Evolutionary conservation across 2,113 vertebrate genomes (phyloP).

Genomic region (Camelus dromedarius): DNA sequence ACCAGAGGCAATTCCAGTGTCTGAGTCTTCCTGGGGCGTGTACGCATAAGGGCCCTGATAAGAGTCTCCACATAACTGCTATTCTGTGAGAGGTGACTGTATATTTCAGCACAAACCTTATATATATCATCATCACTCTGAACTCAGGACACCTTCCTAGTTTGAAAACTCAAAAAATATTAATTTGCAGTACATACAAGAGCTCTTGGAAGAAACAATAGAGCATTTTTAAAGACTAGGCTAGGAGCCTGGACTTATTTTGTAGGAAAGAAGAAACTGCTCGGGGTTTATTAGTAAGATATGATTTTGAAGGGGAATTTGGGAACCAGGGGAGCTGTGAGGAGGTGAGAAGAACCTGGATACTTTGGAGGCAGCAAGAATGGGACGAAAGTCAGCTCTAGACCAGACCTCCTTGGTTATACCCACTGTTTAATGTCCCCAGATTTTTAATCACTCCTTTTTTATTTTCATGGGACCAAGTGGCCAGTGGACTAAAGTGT

Average conservation of each 20-base stretch:
- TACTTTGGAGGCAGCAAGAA: neutral
- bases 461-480: neutral
- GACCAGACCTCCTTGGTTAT: neutral
- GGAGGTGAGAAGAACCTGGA: neutral
- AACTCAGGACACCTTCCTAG: neutral
- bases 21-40: neutral
- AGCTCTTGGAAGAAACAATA: neutral
- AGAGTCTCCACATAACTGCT: neutral
- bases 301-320: neutral
- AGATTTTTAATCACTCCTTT: neutral
- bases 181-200: neutral
- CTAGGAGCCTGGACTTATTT: neutral
- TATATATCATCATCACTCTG: neutral
- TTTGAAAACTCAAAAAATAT: neutral
- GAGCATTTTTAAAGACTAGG: neutral
- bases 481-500: neutral
- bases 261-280: neutral
- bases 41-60: neutral
- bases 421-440: neutral
- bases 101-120: neutral
- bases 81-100: neutral
- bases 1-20: neutral
- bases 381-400: neutral
- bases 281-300: neutral
- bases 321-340: neutral